phyloP scores from a whole-genome alignment of 2,113 vertebrate species.

The Seriola quinqueradiata region DNA sequence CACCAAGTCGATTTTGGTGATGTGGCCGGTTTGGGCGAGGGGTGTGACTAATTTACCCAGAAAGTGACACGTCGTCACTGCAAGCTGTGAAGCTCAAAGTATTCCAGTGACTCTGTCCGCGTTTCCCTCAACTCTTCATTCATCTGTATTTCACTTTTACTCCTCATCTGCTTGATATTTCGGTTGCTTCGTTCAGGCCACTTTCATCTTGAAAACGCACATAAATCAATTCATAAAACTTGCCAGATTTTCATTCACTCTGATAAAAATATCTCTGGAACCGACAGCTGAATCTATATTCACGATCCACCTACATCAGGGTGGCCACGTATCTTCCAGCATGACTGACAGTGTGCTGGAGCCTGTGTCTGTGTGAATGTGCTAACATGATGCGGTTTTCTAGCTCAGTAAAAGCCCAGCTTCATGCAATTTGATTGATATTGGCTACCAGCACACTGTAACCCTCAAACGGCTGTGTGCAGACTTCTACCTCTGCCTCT shows the following conservation, averaged over 20 bases:
- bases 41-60: constrained; percentile 53
- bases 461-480: constrained; percentile 78
- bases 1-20: constrained; percentile 65
- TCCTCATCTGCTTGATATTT: constrained; percentile 51
- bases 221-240: constrained; percentile 41
- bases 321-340: constrained; percentile 31
- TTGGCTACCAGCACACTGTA: constrained; percentile 63
- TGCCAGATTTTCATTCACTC: constrained; percentile 2
- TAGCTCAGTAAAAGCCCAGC: constrained; percentile 56
- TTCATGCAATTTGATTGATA: constrained; percentile 78
- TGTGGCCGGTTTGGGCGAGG: constrained; percentile 59
- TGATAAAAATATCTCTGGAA: constrained; percentile 1
- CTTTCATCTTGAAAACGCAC: constrained; percentile 37
- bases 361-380: constrained; percentile 51
- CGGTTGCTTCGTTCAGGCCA: background rate
- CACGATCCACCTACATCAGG: constrained; percentile 6
- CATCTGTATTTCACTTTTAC: constrained; percentile 38
- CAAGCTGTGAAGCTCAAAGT: constrained; percentile 15
- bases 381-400: constrained; percentile 73
- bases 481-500: constrained; percentile 68
- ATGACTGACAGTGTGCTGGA: constrained; percentile 45
- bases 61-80: constrained; percentile 63
- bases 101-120: constrained; percentile 28
- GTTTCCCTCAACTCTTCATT: constrained; percentile 32
- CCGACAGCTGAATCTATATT: background rate